A percentile compares a stretch with the other conserved stretches of the same genome.
Evolutionary conservation across 2,797 vertebrate genomes (phyloP).

Genomic region (Monodelphis domestica): DNA sequence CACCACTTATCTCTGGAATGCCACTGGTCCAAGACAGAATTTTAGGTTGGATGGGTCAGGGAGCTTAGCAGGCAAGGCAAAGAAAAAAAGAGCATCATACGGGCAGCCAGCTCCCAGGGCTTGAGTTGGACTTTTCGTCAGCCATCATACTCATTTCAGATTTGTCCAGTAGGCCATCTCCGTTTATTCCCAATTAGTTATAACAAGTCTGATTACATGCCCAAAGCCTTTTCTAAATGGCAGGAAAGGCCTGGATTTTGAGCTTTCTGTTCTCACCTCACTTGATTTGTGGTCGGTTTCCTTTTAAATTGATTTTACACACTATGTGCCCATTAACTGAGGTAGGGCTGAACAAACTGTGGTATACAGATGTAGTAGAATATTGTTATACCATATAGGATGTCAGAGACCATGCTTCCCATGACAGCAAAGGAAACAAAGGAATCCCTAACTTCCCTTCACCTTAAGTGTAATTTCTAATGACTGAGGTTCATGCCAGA

Average conservation of each 20-base stretch:
- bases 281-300: not conserved
- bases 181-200: not conserved
- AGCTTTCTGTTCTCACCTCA: not conserved
- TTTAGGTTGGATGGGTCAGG: slow-evolving; percentile 33
- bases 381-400: not conserved
- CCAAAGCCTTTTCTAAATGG: not conserved
- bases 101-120: not conserved
- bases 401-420: too few relatives aligned
- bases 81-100: slow-evolving; percentile 28
- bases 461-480: not conserved
- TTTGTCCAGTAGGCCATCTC: not conserved
- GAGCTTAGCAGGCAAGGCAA: slow-evolving; percentile 46
- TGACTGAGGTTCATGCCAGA: not conserved
- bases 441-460: not conserved
- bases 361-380: not conserved
- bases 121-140: not conserved
- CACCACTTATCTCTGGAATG: slow-evolving; percentile 33
- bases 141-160: not conserved
- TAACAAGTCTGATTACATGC: not conserved
- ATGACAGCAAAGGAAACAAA: too few relatives aligned
- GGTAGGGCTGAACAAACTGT: not conserved
- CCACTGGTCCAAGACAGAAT: slow-evolving; percentile 46
- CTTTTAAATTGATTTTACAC: not conserved
- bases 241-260: not conserved
- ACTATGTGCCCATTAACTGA: not conserved